Evolutionary conservation across 1,140 invertebrate genomes (phyloP).

Genomic region (Brachionus manjavacas): DNA sequence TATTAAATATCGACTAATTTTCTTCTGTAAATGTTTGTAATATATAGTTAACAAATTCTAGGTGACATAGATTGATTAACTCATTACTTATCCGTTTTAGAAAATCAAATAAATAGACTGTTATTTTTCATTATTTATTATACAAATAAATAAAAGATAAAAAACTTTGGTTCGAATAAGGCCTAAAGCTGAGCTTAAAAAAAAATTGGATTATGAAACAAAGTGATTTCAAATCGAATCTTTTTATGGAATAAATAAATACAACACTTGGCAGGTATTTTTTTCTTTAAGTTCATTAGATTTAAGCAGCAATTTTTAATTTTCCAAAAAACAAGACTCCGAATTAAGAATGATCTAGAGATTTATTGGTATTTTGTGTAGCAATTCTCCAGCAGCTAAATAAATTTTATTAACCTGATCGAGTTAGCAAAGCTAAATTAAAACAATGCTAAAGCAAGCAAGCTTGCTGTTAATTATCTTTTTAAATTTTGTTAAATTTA

Average conservation of each 20-base stretch:
- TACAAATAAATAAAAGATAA: constrained; percentile 3
- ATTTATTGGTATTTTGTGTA: constrained; percentile 2
- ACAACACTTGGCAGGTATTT: constrained; percentile 18
- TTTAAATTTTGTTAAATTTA: background rate
- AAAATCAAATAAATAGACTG: background rate
- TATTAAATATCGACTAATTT: background rate
- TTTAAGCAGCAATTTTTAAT: background rate
- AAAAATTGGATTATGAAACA: background rate
- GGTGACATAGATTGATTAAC: background rate
- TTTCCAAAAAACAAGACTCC: background rate
- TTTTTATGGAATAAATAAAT: constrained; percentile 15
- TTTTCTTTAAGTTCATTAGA: constrained; percentile 11
- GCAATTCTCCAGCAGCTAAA: constrained; percentile 3
- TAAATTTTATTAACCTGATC: constrained; percentile 3
- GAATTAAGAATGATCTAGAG: background rate
- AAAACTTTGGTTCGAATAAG: background rate
- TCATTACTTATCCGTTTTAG: background rate
- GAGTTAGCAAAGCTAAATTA: background rate
- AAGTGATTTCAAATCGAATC: background rate
- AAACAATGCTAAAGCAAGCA: background rate
- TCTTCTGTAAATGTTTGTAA: background rate
- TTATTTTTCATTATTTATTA: background rate
- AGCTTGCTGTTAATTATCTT: background rate
- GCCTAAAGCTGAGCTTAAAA: background rate
- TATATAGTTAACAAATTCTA: background rate